phyloP scores from a whole-genome alignment of 2,888 invertebrate species.

The Spisula subtruncata region DNA sequence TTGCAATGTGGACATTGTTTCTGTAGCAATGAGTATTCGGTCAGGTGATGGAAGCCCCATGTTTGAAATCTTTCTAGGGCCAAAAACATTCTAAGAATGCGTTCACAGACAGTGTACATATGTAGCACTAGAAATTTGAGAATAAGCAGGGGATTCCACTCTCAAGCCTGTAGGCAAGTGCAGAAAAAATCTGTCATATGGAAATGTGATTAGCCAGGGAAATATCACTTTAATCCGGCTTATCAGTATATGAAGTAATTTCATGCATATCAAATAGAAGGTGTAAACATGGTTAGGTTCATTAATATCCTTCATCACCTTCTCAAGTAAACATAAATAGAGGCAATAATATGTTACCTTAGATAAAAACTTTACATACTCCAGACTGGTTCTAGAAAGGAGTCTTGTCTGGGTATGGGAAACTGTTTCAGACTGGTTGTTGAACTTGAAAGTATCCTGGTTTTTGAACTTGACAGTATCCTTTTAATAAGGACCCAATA shows the following conservation, averaged over 20 bases:
- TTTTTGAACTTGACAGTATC: no score
- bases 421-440: not conserved
- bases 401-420: not conserved
- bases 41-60: no score
- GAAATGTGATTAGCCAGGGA: slow-evolving; percentile 17
- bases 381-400: slow-evolving; percentile 14
- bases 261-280: slow-evolving; percentile 34
- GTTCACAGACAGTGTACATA: not conserved
- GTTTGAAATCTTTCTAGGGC: no score
- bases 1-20: no score
- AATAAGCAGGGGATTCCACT: not conserved
- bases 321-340: slow-evolving; percentile 7
- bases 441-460: not conserved
- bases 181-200: slow-evolving; percentile 36
- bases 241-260: slow-evolving; percentile 37
- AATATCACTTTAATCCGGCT: not conserved
- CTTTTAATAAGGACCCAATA: no score
- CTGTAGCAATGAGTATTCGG: no score
- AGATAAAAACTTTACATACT: not conserved
- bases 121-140: not conserved
- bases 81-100: no score
- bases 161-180: not conserved
- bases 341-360: slow-evolving; percentile 2
- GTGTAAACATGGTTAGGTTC: slow-evolving; percentile 13
- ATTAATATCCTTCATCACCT: slow-evolving; percentile 24